Percentiles rank a stretch among this genome's conserved stretches.
phyloP scores from a whole-genome alignment of 2,888 invertebrate species.

The Morinoia aosen region DNA sequence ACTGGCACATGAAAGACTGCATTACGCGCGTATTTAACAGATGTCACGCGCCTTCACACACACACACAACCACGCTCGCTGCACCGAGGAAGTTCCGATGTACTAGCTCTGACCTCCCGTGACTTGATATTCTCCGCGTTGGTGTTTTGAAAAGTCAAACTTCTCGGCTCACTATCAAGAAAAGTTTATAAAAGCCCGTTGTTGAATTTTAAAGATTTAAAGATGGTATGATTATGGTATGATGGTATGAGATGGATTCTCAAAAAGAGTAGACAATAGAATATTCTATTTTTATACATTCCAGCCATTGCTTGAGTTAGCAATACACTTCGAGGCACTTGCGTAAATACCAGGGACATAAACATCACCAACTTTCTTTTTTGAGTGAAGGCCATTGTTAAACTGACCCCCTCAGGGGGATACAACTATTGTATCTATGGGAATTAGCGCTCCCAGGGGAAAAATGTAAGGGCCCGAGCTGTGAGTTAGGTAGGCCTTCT shows the following conservation, averaged over 20 bases:
- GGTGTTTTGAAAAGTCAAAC: neutral
- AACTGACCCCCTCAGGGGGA: too few relatives aligned
- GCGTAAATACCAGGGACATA: neutral
- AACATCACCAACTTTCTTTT: neutral
- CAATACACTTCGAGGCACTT: neutral
- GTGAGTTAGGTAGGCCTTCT: too few relatives aligned
- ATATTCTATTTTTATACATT: too few relatives aligned
- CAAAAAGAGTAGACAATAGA: too few relatives aligned
- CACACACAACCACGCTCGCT: neutral
- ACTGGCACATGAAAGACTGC: neutral
- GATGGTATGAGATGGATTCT: too few relatives aligned
- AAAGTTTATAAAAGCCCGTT: neutral
- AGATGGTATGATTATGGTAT: too few relatives aligned
- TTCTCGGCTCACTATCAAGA: neutral
- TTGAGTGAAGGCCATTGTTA: too few relatives aligned
- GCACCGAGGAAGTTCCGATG: neutral
- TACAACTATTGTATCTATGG: too few relatives aligned
- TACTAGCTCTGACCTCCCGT: neutral
- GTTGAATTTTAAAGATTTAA: too few relatives aligned
- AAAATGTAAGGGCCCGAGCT: too few relatives aligned
- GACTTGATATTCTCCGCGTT: neutral
- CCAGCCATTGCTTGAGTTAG: neutral
- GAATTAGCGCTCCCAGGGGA: too few relatives aligned
- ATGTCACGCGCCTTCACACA: neutral
- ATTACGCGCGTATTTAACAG: neutral